Percentiles rank a stretch among this genome's conserved stretches.
Conservation (phyloP, 2,888 invertebrate genomes). For the Ypsolopha sequella region DNA sequence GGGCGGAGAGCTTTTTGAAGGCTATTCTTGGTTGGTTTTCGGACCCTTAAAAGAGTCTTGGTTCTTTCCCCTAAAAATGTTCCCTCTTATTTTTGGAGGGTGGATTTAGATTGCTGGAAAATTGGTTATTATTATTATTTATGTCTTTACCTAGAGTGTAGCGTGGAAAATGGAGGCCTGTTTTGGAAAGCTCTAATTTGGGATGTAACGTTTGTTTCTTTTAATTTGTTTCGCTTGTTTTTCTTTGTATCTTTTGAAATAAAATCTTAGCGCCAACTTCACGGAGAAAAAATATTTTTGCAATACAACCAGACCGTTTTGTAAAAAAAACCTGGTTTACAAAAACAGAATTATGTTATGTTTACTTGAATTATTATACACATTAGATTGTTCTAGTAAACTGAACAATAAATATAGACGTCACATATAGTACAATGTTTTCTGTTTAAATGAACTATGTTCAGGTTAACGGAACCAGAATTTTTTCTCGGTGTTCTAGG, state of each 20-base stretch:
- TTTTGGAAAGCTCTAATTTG: background rate
- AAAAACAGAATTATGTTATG: too few species aligned
- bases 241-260: background rate
- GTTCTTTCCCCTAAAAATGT: constrained; percentile 41
- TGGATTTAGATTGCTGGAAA: constrained; percentile 17
- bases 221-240: background rate
- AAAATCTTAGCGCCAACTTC: background rate
- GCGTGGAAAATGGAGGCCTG: background rate
- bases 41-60: constrained; percentile 19
- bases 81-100: constrained; percentile 37
- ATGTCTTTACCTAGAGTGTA: background rate
- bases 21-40: constrained; percentile 25
- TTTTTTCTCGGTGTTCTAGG: too few species aligned
- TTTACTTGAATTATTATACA: too few species aligned
- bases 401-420: too few species aligned
- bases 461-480: too few species aligned
- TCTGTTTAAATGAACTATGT: too few species aligned
- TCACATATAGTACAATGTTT: too few species aligned
- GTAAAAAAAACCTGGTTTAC: too few species aligned
- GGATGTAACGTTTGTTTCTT: too few species aligned
- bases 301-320: too few species aligned
- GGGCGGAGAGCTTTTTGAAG: constrained; percentile 12
- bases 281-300: too few species aligned
- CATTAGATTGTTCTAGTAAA: too few species aligned
- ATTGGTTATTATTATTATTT: constrained; percentile 31